Evolutionary conservation across 2,113 vertebrate species (phyloP).

Genomic region (Cyprinodon brontotheroides): DNA sequence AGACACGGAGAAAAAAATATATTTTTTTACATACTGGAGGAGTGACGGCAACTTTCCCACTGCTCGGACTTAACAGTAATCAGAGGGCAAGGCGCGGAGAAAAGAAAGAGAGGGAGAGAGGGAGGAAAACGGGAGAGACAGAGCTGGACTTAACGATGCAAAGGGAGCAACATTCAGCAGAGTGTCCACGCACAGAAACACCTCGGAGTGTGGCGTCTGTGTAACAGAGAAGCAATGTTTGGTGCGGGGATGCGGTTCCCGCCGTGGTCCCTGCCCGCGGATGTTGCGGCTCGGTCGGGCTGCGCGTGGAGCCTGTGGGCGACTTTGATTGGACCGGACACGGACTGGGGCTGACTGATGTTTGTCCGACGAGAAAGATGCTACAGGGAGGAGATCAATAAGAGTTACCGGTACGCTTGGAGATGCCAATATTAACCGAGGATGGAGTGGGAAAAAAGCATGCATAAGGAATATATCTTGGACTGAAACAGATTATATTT

Average conservation of each 20-base stretch:
- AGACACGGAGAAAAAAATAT: constrained; percentile 39
- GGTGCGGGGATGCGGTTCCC: constrained; percentile 64
- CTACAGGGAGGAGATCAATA: constrained; percentile 61
- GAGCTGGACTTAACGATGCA: constrained; percentile 32
- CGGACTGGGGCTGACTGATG: constrained; percentile 77
- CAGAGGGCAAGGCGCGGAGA: neutral
- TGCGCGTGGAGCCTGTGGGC: constrained; percentile 60
- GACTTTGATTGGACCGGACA: constrained; percentile 72
- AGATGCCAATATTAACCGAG: constrained; percentile 35
- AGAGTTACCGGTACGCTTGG: constrained; percentile 43
- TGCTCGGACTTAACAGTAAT: constrained; percentile 34
- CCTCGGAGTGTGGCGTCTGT: constrained; percentile 14
- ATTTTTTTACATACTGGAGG: constrained; percentile 71
- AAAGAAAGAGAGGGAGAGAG: neutral
- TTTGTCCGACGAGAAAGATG: constrained; percentile 54
- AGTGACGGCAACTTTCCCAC: constrained; percentile 75
- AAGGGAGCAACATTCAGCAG: constrained; percentile 17
- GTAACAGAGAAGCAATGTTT: constrained; percentile 51
- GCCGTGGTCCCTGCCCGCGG: constrained; percentile 53
- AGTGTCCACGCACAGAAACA: constrained; percentile 22
- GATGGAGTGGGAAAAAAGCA: constrained; percentile 20
- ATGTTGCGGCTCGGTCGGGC: constrained; percentile 60
- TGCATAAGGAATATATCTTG: constrained; percentile 13
- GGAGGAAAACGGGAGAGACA: neutral
- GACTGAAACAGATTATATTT: constrained; percentile 18